Conservation (phyloP, 2,113 vertebrate species). For the Anoura caudifer region DNA sequence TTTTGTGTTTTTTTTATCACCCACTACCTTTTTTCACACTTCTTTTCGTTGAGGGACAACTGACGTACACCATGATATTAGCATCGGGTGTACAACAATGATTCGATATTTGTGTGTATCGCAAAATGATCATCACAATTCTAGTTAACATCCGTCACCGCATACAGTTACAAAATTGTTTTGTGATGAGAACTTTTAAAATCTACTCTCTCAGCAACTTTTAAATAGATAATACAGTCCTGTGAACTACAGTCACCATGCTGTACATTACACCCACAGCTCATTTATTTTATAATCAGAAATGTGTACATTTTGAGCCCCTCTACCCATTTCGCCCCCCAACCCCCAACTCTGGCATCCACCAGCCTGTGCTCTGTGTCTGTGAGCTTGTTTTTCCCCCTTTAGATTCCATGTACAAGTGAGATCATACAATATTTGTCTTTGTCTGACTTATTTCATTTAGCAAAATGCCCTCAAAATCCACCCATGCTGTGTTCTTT, state of each 20-base stretch:
- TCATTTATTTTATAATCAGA: not conserved
- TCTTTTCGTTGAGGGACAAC: not conserved
- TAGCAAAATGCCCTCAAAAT: not conserved
- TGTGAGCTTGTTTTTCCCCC: not conserved
- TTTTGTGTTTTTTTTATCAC: not conserved
- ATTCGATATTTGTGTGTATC: not conserved
- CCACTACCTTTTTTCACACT: not conserved
- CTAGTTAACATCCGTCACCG: not conserved
- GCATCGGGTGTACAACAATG: not conserved
- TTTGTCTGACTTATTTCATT: not conserved
- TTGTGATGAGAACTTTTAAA: not conserved
- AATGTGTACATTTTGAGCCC: not conserved
- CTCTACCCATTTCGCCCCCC: not conserved
- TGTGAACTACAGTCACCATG: not conserved
- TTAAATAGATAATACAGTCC: not conserved
- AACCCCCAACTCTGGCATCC: not conserved
- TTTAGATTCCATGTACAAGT: not conserved
- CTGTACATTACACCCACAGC: not conserved
- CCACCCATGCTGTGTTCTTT: not conserved
- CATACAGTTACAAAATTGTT: not conserved
- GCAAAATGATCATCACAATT: not conserved
- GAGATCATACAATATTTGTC: not conserved
- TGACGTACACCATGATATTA: not conserved
- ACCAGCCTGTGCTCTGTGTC: not conserved
- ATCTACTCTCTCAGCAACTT: not conserved